Conservation (phyloP, 1,140 invertebrate species). For the Pinna nobilis region DNA sequence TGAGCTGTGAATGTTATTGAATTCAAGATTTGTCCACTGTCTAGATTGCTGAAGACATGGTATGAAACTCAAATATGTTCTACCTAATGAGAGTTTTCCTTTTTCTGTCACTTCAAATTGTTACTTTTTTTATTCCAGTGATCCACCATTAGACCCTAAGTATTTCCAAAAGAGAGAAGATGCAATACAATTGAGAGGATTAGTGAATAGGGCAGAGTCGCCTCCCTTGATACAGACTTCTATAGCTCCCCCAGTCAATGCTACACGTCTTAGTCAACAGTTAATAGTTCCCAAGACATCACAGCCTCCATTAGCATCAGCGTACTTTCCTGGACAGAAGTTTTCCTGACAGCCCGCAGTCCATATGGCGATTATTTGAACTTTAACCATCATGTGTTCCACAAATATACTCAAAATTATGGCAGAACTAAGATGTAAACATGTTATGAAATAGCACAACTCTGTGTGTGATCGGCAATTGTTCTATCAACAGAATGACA, state of each 20-base stretch:
- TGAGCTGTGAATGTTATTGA: no score
- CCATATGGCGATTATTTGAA: no score
- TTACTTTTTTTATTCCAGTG: conserved; percentile 46
- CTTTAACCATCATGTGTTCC: no score
- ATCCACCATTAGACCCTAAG: conserved; percentile 67
- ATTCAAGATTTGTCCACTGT: no score
- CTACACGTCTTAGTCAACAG: conserved; percentile 59
- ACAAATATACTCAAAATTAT: no score
- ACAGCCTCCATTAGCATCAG: conserved; percentile 64
- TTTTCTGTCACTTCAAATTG: no score
- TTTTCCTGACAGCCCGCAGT: conserved; percentile 60
- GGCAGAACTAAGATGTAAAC: no score
- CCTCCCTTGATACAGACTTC: conserved; percentile 39
- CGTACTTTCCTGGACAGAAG: conserved; percentile 69
- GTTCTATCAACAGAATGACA: no score
- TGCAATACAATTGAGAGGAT: conserved; percentile 60
- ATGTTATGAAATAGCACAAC: no score
- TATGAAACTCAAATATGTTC: no score
- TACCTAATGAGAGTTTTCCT: neutral
- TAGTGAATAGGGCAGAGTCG: conserved; percentile 42
- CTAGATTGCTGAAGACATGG: no score
- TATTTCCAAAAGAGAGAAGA: conserved; percentile 66
- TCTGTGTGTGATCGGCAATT: no score
- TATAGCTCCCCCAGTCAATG: conserved; percentile 20
- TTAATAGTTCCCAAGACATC: conserved; percentile 56